Evolutionary conservation across 1,140 invertebrate genomes (phyloP), one percentile per base, ranked within the genome.

Genomic region (Chrysomallon squamiferum): DNA sequence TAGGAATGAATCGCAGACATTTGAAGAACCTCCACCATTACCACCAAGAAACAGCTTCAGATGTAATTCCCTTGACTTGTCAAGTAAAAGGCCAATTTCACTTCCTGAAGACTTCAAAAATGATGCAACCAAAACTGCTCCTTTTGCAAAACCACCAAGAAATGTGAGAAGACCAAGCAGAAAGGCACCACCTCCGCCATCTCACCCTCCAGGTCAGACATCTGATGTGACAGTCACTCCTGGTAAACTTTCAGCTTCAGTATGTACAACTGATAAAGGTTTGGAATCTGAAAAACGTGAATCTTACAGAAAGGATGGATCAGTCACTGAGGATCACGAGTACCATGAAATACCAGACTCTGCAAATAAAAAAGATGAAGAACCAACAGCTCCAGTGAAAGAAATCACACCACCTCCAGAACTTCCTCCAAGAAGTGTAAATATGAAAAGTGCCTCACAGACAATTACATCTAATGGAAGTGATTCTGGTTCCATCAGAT

Each of bases 261-360:
- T 30, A 3, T 27, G 15, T 25, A 29, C 15, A 6, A 15, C 27
- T 25, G 15, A 56, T 6, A 13, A 11, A 29, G 30, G 52, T 27
- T 25, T 29, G 52, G 13, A 15, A 6, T 56, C 1, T 2, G 15
- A 29, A 1, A 56, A 25, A 6, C 30, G 25, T 22, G 15, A 25
- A 25, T 29, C 25, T 25, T 30, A 56, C 1, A 56, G 13, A 25
- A 30, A 22, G 6, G 30, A 29, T 22, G 52, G 13, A 30, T 25
- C 52, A 56, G 61, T 25, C 58, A 22, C 49, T 20, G 35, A 57
- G 5, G 70, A 74, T 38, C 54, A 73, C 41, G 71, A 59, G 22
- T 76, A 74, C 41, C 72, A 71, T 56, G 72, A 76, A 66, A 76
- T 76, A 43, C 60, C 70, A 6, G 72, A 74, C 9, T 27, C 35